Percentiles rank a stretch among this genome's conserved stretches.
These are phyloP conservation scores for Drosophila fungiperda DNA, from an alignment of 2,888 invertebrate genomes.

Conservation along the genomic window DNA sequence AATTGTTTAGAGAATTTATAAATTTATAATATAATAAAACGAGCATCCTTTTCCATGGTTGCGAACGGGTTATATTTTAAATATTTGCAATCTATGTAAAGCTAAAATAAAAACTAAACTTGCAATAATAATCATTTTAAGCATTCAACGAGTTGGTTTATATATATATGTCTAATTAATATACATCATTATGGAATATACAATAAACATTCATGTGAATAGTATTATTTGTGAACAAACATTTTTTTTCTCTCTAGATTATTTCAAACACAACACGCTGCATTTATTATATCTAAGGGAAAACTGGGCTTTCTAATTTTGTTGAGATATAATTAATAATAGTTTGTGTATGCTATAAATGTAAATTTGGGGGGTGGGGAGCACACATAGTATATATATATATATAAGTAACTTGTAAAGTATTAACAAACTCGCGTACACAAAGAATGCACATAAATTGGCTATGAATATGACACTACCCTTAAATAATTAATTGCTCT, in stretches of 20 bases:
- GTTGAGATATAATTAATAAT: conserved; percentile 9
- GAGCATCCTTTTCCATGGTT: conserved; percentile 23
- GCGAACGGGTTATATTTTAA: conserved; percentile 52
- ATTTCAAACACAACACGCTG: conserved; percentile 48
- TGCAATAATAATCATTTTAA: conserved; percentile 55
- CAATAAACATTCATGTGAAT: conserved; percentile 7
- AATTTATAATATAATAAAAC: conserved; percentile 29
- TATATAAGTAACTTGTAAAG: conserved; percentile 41
- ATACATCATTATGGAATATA: conserved; percentile 25
- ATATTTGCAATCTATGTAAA: conserved; percentile 62
- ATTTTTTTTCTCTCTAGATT: conserved; percentile 25
- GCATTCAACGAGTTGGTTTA: conserved; percentile 25
- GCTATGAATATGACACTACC: conserved; percentile 66
- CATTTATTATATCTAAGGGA: conserved; percentile 47
- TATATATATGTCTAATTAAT: conserved; percentile 53
- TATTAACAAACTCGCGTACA: conserved; percentile 55
- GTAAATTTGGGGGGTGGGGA: conserved; percentile 6
- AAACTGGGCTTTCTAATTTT: conserved; percentile 55
- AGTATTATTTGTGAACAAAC: conserved; percentile 46
- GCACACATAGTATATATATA: conserved; percentile 19
- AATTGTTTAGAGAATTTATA: not conserved
- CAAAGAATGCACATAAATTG: conserved; percentile 61
- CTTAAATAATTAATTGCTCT: conserved; percentile 47
- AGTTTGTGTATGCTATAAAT: conserved; percentile 21
- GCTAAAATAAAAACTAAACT: conserved; percentile 56